These are phyloP conservation scores for Andinoacara biseriatus DNA, from an alignment of 2,113 vertebrate species.

Conservation along the genomic window DNA sequence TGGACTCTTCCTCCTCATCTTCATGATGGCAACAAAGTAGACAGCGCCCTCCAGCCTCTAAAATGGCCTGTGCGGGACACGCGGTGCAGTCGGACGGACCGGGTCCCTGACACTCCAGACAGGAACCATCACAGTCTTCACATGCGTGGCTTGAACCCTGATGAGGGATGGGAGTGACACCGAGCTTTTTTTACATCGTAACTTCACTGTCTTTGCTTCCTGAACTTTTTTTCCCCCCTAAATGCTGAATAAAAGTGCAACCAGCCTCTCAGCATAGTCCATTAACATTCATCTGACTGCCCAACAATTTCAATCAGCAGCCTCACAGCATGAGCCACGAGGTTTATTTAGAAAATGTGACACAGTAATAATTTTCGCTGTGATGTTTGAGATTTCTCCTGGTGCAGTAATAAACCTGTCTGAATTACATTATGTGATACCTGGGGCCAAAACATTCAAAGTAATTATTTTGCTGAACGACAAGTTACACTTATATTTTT, in stretches of 20 bases:
- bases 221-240: not conserved
- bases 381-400: constrained; percentile 38
- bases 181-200: not conserved
- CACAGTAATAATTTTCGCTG: constrained; percentile 46
- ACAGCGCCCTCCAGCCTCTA: constrained; percentile 86
- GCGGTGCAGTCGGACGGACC: constrained; percentile 86
- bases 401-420: constrained; percentile 43
- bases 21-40: constrained; percentile 84
- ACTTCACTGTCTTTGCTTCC: not conserved
- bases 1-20: not conserved
- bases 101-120: constrained; percentile 87
- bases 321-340: constrained; percentile 25
- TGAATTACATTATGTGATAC: constrained; percentile 39
- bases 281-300: constrained; percentile 44
- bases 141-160: constrained; percentile 71
- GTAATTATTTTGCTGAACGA: constrained; percentile 36
- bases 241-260: not conserved
- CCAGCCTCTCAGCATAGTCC: constrained; percentile 15
- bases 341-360: constrained; percentile 51
- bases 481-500: not conserved
- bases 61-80: constrained; percentile 81
- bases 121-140: constrained; percentile 86
- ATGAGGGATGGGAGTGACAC: not conserved
- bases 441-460: constrained; percentile 49
- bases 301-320: constrained; percentile 32